Percentiles rank a stretch among this genome's conserved stretches.
These are phyloP conservation scores for Montipora efflorescens DNA, from an alignment of 64 coral and sea anemone species.

Conservation along the genomic window DNA sequence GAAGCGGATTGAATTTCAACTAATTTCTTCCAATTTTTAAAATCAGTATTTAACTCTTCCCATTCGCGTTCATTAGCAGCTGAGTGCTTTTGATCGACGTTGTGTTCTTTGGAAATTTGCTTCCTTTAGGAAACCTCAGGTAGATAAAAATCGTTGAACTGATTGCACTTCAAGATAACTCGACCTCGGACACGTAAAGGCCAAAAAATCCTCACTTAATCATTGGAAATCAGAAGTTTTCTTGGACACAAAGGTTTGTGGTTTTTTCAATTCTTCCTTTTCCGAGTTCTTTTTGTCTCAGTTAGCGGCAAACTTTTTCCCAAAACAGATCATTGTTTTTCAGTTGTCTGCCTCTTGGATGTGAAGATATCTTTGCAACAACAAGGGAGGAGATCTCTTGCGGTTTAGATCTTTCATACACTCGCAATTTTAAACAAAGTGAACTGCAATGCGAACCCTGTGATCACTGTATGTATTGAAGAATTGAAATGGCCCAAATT, in stretches of 20 bases:
- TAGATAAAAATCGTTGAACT: not conserved
- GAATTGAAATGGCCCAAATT: slow-evolving; percentile 15
- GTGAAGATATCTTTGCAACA: not conserved
- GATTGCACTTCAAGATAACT: no score
- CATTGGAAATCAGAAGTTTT: not conserved
- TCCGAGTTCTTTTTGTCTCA: not conserved
- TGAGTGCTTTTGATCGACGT: not conserved
- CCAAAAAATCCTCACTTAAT: not conserved
- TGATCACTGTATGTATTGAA: not conserved
- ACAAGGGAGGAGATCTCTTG: not conserved
- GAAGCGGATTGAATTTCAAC: slow-evolving; percentile 43
- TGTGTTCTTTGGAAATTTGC: not conserved
- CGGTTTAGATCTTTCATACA: not conserved
- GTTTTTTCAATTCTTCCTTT: not conserved
- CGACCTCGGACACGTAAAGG: not conserved
- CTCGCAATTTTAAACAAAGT: not conserved
- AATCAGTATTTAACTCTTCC: slow-evolving; percentile 2
- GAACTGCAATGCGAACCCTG: not conserved
- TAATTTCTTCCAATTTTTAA: not conserved
- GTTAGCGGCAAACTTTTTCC: not conserved
- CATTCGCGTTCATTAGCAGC: not conserved
- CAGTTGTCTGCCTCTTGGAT: slow-evolving; percentile 4
- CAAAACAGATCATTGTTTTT: not conserved
- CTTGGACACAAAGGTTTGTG: slow-evolving; percentile 44
- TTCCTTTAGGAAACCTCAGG: not conserved